Conservation (phyloP, 2,113 vertebrate genomes). For the Mustela nigripes region DNA sequence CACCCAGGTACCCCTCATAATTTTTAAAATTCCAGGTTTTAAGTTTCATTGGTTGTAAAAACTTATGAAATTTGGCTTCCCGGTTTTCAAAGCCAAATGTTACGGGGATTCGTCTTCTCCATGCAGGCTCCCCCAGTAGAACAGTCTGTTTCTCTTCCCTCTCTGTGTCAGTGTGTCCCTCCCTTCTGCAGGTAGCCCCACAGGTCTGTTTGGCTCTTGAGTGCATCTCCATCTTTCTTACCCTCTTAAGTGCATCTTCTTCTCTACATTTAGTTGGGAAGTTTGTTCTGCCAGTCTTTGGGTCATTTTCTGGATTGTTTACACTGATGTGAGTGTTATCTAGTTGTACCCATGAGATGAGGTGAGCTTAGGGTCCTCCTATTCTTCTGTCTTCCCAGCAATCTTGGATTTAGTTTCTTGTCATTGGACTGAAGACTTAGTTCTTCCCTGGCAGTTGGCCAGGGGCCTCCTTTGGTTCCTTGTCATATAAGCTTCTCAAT, state of each 20-base stretch:
- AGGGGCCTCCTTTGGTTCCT: neutral
- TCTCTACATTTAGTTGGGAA: neutral
- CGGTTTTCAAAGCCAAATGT: neutral
- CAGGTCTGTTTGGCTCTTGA: neutral
- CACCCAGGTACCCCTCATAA: neutral
- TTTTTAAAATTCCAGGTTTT: neutral
- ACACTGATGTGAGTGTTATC: neutral
- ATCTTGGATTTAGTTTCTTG: constrained; percentile 14
- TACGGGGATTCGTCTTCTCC: neutral
- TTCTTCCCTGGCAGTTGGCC: neutral
- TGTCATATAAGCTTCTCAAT: neutral
- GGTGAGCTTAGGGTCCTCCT: neutral
- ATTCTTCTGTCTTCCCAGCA: neutral
- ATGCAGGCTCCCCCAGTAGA: neutral
- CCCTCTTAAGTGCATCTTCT: neutral
- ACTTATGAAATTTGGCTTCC: neutral
- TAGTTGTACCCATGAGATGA: neutral
- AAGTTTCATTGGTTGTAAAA: neutral
- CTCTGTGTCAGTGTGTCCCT: neutral
- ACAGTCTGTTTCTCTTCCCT: neutral
- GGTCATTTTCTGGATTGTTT: neutral
- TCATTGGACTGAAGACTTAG: neutral
- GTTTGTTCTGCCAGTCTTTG: neutral
- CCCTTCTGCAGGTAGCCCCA: neutral
- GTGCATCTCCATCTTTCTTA: neutral